Evolutionary conservation across 2,797 vertebrate species (phyloP).

Genomic region (Crenichthys baileyi): DNA sequence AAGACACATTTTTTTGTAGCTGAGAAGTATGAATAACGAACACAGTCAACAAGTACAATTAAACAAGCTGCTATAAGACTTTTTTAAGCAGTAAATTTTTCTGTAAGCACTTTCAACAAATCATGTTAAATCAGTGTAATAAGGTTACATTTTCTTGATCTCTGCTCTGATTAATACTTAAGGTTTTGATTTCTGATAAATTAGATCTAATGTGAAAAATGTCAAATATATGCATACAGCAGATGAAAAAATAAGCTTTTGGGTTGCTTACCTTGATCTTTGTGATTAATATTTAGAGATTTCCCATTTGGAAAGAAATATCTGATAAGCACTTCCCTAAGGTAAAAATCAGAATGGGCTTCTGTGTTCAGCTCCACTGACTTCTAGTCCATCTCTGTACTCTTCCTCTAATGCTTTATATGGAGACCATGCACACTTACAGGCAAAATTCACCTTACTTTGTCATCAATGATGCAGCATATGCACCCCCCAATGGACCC

Average conservation of each 20-base stretch:
- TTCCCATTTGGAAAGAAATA: slow-evolving; percentile 3
- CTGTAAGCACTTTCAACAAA: background rate
- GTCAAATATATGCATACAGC: background rate
- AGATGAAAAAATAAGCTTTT: background rate
- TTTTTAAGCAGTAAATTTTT: background rate
- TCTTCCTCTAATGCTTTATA: slow-evolving; percentile 47
- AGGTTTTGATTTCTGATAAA: background rate
- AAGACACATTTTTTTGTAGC: background rate
- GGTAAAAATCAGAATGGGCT: slow-evolving; percentile 1
- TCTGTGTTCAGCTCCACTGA: slow-evolving; percentile 26
- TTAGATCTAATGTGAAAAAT: background rate
- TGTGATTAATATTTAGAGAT: slow-evolving; percentile 5
- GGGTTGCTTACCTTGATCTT: slow-evolving; percentile 56
- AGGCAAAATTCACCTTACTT: slow-evolving; percentile 9
- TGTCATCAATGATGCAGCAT: slow-evolving; percentile 26
- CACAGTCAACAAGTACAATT: too few relatives aligned
- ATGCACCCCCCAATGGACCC: slow-evolving; percentile 43
- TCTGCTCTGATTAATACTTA: background rate
- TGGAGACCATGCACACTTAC: slow-evolving; percentile 21
- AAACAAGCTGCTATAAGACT: background rate
- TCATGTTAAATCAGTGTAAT: background rate
- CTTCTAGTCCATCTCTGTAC: slow-evolving; percentile 27
- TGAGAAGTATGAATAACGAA: background rate
- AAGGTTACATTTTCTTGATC: background rate
- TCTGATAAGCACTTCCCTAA: background rate